Evolutionary conservation across 2,888 invertebrate species (phyloP).

Genomic region (Parnassius apollo): DNA sequence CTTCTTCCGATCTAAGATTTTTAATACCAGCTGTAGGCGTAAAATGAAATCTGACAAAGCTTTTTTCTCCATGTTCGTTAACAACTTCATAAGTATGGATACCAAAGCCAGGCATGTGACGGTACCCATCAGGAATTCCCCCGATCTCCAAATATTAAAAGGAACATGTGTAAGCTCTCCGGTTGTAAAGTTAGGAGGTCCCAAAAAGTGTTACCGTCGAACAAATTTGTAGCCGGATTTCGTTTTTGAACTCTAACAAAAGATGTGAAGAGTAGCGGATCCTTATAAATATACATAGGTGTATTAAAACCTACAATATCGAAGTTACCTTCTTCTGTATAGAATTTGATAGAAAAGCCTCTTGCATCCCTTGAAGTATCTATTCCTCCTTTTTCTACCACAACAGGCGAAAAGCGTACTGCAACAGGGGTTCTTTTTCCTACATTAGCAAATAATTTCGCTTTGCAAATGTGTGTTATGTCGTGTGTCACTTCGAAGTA

Average conservation of each 20-base stretch:
- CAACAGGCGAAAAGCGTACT: conserved; percentile 88
- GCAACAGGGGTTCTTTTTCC: conserved; percentile 89
- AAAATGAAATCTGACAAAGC: conserved; percentile 93
- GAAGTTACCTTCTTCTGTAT: conserved; percentile 93
- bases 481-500: conserved; percentile 93
- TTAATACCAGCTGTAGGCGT: conserved; percentile 93
- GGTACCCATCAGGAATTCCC: conserved; percentile 94
- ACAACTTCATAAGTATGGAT: conserved; percentile 94
- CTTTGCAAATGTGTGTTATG: conserved; percentile 87
- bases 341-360: conserved; percentile 95
- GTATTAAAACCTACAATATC: conserved; percentile 94
- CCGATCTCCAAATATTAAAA: conserved; percentile 91
- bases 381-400: conserved; percentile 91
- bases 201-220: conserved; percentile 95
- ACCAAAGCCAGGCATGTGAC: conserved; percentile 96
- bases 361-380: conserved; percentile 93
- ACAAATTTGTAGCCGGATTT: conserved; percentile 92
- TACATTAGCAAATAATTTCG: conserved; percentile 85
- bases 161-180: conserved; percentile 90
- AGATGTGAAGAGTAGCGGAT: conserved; percentile 92
- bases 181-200: conserved; percentile 92
- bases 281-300: conserved; percentile 93
- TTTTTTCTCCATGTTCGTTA: conserved; percentile 84
- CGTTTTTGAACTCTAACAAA: conserved; percentile 96
- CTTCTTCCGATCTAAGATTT: conserved; percentile 84